phyloP scores from a whole-genome alignment of 2,113 vertebrate species.

The Raja brachyura region DNA sequence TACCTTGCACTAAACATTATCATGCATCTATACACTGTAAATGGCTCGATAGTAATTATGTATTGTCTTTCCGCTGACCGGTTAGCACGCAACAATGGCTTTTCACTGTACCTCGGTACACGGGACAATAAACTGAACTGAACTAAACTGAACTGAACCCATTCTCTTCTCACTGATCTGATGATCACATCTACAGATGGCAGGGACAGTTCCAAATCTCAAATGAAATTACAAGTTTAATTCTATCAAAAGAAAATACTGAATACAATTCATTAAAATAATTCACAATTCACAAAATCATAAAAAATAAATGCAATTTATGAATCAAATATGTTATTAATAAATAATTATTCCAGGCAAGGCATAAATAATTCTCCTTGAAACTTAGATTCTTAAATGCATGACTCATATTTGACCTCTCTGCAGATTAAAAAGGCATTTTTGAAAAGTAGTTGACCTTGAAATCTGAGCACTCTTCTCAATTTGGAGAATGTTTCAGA shows the following conservation, averaged over 20 bases:
- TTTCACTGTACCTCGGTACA: no score
- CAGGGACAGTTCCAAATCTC: neutral
- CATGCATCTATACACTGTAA: no score
- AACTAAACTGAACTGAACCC: no score
- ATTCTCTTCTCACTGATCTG: neutral
- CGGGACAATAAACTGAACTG: no score
- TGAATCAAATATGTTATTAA: constrained; percentile 23
- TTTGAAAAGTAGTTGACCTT: neutral
- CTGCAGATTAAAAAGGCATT: neutral
- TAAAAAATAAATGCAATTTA: constrained; percentile 25
- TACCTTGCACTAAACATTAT: no score
- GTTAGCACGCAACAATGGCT: no score
- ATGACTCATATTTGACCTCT: neutral
- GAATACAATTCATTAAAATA: constrained; percentile 2
- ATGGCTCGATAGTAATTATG: no score
- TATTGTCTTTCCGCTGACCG: no score
- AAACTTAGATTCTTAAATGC: neutral
- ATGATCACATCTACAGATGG: neutral
- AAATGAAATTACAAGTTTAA: neutral
- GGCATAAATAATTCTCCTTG: neutral
- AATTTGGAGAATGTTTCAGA: neutral
- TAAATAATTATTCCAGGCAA: neutral
- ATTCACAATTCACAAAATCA: neutral
- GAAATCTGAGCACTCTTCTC: neutral
- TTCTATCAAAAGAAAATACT: neutral